A percentile compares a stretch with the other conserved stretches of the same genome.
Conservation (phyloP, 1,140 invertebrate species). For the Drosophila melanica region DNA sequence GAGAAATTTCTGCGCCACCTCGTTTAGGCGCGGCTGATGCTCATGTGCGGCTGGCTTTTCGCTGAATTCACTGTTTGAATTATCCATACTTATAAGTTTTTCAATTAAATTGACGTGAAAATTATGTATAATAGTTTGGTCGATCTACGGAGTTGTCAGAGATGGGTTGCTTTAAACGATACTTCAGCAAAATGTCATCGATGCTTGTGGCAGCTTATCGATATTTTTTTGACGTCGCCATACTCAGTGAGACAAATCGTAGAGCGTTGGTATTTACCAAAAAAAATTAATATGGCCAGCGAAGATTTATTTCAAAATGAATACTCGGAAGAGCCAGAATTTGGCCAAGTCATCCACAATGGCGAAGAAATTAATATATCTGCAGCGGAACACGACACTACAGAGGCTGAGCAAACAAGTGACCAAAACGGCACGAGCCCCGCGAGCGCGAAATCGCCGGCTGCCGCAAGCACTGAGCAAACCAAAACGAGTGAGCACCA, state of each 20-base stretch:
- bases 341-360: slow-evolving; percentile 25
- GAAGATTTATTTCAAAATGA: slow-evolving; percentile 66
- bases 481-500: slow-evolving; percentile 30
- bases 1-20: slow-evolving; percentile 75
- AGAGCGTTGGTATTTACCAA: slow-evolving; percentile 5
- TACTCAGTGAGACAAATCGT: background rate
- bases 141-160: slow-evolving; percentile 1
- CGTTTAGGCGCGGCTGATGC: slow-evolving; percentile 71
- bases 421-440: slow-evolving; percentile 1
- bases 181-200: slow-evolving; percentile 11
- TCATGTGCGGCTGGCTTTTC: slow-evolving; percentile 62
- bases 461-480: background rate
- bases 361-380: slow-evolving; percentile 13
- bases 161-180: slow-evolving; percentile 14
- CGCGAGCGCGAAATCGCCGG: background rate
- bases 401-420: slow-evolving; percentile 3
- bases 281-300: slow-evolving; percentile 54
- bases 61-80: slow-evolving; percentile 46
- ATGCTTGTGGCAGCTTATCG: slow-evolving; percentile 24
- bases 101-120: slow-evolving; percentile 32
- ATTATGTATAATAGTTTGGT: slow-evolving; percentile 59
- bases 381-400: background rate
- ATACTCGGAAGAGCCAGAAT: slow-evolving; percentile 51
- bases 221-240: slow-evolving; percentile 40
- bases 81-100: slow-evolving; percentile 47